Base-by-base conservation (phyloP, 2,888 invertebrate genomes). In the Gastracanthus pulcherrimus region DNA sequence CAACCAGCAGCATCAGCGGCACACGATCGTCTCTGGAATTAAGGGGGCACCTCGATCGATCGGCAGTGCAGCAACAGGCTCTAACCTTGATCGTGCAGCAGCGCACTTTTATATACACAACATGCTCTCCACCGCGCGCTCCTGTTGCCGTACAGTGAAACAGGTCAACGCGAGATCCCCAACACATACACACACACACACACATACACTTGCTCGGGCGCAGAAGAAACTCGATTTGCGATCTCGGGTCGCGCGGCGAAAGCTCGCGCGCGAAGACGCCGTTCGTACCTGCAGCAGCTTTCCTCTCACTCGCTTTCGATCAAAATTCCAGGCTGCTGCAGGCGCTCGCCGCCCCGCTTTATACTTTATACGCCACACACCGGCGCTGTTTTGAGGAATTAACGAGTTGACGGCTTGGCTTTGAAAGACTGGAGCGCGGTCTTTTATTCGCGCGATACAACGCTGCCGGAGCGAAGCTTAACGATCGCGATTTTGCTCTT, bases 281-380 rank as follows among this genome's bases (percentile, higher is more conserved):
- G 16, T 36, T 38, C 62, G 62, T 34, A 34, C 7, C 19, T 34
- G 36, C 19, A 19, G 23, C 62, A 38, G 64, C 78, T 79, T 58
- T 72, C 74, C 79, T 80, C 79, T 80, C 79, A 69, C 79, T 80
- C 60, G 79, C 72, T 79, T 79, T 71, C 71, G 74, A 74, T 80
- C 67, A 66, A 62, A 62, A 62, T 62, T 62, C 62, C 36, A 62
- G 34, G 62, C 60, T 60, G 60, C 62, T 62, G 62, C 62, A 62
- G 55, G 26, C 55, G 3, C 41, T 41, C 13, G 41, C 41, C 13
- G 41, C 41, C 13, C 13, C 41, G 9, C 13, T 9, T 41, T 9
- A 9, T 41, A 16, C 41, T 41, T n/a, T n/a, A n/a, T n/a, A n/a
- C n/a, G n/a, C n/a, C n/a, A n/a, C n/a, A 16, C 41, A 13, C 13